A percentile compares a stretch with the other conserved stretches of the same genome.
phyloP scores from a whole-genome alignment of 2,113 vertebrate species.

The Sciurus niger region DNA sequence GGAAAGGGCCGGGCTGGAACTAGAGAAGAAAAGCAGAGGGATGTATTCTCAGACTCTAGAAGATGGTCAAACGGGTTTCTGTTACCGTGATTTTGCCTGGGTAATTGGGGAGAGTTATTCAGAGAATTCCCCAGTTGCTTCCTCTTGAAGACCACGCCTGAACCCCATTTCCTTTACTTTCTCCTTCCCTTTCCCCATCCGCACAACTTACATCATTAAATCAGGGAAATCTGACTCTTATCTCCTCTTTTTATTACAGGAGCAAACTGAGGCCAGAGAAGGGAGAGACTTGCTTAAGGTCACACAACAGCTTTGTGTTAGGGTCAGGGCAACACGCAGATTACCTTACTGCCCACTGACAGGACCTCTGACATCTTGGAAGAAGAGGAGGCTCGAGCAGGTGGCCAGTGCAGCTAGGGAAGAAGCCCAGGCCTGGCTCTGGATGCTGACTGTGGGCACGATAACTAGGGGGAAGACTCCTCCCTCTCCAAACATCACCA shows the following conservation, averaged over 20 bases:
- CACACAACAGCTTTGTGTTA: neutral
- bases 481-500: neutral
- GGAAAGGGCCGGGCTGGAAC: conserved; percentile 42
- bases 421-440: neutral
- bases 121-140: neutral
- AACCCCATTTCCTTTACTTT: neutral
- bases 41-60: neutral
- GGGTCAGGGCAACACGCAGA: neutral
- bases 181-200: neutral
- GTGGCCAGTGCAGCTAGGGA: neutral
- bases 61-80: neutral
- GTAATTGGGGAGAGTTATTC: neutral
- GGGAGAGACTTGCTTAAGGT: neutral
- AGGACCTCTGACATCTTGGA: neutral
- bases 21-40: neutral
- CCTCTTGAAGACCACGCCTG: neutral
- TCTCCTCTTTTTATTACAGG: neutral
- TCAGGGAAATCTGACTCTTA: neutral
- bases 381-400: neutral
- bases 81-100: neutral
- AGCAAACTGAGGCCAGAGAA: conserved; percentile 39
- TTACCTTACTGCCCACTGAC: neutral
- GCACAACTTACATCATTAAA: neutral
- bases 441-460: neutral
- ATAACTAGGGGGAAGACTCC: neutral